Base-by-base conservation (phyloP, 2,113 vertebrate species). In the Motacilla alba region DNA sequence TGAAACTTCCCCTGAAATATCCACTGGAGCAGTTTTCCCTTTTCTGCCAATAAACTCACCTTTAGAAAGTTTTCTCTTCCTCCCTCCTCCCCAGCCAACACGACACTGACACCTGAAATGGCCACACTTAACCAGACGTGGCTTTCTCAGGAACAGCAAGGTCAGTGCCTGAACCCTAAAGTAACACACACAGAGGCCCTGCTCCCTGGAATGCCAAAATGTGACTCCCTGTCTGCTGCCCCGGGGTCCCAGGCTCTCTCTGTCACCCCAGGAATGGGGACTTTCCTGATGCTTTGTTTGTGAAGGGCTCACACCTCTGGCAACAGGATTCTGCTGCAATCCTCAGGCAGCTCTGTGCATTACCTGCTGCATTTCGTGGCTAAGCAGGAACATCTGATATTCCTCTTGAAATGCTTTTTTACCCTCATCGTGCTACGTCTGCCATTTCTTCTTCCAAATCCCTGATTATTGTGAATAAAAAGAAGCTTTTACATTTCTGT, bases 1-100 rank as follows among this genome's bases (percentile, higher is more conserved):
- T 81, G 58, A 94, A 94, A 62, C 66, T 63, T 90, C 80, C 74
- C 83, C 81, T 53, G 77, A 95, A 94, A 49, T 91, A 94, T 63
- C 85, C 79, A 53, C 60, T 52, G 63, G 20, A 60, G 58, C 13
- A 74, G 66, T 66, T 87, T 88, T 77, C 70, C 47, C 30, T 91
- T 72, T 73, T 46, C 75, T 84, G 77, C 44, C 60, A 67, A 43
- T 3, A 3, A 31, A 14, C 13, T 82, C 39, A 20, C 39, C 73
- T 78, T 28, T 13, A 53, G 52, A 44, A 90, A 83, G 52, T 78
- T 93, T 68, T 64, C 28, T 41, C 83, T 69, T 64, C 12, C 50
- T 64, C 50, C 46, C 37, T 79, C 46, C 41, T 89, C 41, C 44
- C 22, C 58, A 88, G 74, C 70, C 55, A 80, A 47, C 47, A 12